Conservation (phyloP, 2,113 vertebrate genomes). For the Typhlomys cinereus region DNA sequence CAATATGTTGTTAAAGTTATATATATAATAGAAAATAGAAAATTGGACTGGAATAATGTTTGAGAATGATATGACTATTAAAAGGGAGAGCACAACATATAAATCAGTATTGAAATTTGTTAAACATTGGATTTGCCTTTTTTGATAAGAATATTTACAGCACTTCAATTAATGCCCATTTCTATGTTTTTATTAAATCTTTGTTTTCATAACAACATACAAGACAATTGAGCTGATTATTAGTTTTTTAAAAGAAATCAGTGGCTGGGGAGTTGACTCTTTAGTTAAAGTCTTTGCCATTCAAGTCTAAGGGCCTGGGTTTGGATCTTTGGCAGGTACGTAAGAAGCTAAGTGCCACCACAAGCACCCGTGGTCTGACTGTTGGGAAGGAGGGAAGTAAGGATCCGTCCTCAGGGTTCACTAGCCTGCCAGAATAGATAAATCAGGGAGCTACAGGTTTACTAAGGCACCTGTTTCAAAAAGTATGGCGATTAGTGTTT, state of each 20-base stretch:
- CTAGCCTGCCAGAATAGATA: background rate
- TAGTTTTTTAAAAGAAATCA: background rate
- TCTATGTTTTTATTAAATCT: background rate
- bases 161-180: background rate
- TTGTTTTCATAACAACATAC: background rate
- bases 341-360: background rate
- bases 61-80: slow-evolving; percentile 4
- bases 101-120: slow-evolving; percentile 18
- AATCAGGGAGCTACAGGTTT: background rate
- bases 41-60: background rate
- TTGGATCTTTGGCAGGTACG: background rate
- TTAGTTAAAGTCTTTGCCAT: background rate
- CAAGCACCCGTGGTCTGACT: background rate
- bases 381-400: background rate
- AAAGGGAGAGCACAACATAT: background rate
- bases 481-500: background rate
- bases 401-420: background rate
- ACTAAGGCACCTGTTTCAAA: background rate
- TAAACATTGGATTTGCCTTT: background rate
- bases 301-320: background rate
- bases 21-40: background rate
- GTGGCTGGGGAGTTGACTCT: background rate
- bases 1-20: slow-evolving; percentile 14
- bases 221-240: background rate
- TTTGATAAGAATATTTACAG: background rate